Base-by-base conservation (phyloP, 2,797 vertebrate genomes). In the Lagocephalus sceleratus region DNA sequence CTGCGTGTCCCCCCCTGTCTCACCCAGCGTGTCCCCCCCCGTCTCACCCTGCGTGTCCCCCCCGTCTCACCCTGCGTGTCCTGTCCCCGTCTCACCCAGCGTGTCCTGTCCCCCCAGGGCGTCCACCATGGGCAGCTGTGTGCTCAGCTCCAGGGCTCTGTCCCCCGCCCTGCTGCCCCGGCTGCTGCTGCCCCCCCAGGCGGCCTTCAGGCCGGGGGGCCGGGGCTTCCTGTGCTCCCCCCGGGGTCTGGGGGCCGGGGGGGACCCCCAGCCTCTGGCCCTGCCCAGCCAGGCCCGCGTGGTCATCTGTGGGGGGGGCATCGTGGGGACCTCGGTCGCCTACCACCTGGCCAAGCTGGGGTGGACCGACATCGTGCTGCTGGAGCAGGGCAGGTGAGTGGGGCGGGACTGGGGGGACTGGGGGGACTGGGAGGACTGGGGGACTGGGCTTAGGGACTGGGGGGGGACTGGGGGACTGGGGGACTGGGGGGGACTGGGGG, bases 331-430 rank as follows among this genome's bases (percentile, higher is more conserved):
- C 0, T 99, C 97, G 0, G 95, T 99, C 57, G 97, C 97, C 0
- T 99, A 98, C 81, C 97, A 99, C 70, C 92, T 99, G 20, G 92
- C 95, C 72, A 96, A 93, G 68, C 88, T 99, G 75, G 97, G 96
- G 1, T 98, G 95, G 96, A 95, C 91, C 35, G 94, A 98, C 53
- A 74, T 99, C 11, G 87, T 99, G 25, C 87, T 99, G 15, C 81
- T 99, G 68, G 97, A 99, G 68, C 97, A 99, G 88, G 97, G 97
- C 82, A 95, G 97, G 97, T 99, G 81, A 92, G 65, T n/a, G n/a
- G n/a, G n/a, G n/a, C n/a, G n/a, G n/a, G n/a, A n/a, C n/a, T n/a
- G n/a, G n/a, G n/a, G n/a, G n/a, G n/a, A n/a, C n/a, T n/a, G n/a
- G n/a, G n/a, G n/a, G n/a, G n/a, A n/a, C n/a, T n/a, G n/a, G n/a